Evolutionary conservation across 1,140 invertebrate genomes (phyloP), one percentile per base, ranked within the genome.

Genomic region (Scaptomyza hsui): DNA sequence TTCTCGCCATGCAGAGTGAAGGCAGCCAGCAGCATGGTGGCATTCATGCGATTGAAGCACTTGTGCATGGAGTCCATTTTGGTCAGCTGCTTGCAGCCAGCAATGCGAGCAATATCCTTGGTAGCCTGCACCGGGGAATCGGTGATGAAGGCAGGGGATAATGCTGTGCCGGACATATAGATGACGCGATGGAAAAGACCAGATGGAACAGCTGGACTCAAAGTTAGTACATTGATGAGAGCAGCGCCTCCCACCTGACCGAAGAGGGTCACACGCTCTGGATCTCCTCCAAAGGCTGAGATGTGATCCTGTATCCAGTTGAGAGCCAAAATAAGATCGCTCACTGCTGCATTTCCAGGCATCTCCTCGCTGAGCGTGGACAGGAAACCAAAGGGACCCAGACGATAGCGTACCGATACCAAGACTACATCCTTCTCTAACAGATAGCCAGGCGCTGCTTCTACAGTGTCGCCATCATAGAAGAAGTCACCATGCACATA

Each of bases 271-370:
- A 96, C 93, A 21, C 93, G 92, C 37, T 93, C 72, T 0, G 94
- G 92, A 91, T 95, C 93, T 1, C 95, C 95, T 4, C 95, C 95
- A 67, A 96, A 96, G 37, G 88, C 74, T 6, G 91, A 72, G 29
- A 95, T 95, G 89, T 96, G 95, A 19, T 92, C 76, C 73, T 93
- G 92, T 37, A 96, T 93, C 94, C 94, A 95, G 70, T 92, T 78
- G 16, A 95, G 89, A 0, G 94, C 94, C 68, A 94, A 91, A 6
- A 94, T 89, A 47, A 94, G 93, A 76, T 96, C 95, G 19, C 93
- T 93, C 7, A 96, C 89, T 0, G 94, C 95, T 7, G 93, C 93
- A 90, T 96, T 96, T n/a, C 95, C 95, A 0, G 95, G 94, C 5
- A 93, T 93, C 70, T 79, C 86, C 0, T 91, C 78, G 57, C 92